A percentile compares a stretch with the other conserved stretches of the same genome.
Conservation (phyloP, 64 coral and sea anemone species). For the Montipora capricornis region DNA sequence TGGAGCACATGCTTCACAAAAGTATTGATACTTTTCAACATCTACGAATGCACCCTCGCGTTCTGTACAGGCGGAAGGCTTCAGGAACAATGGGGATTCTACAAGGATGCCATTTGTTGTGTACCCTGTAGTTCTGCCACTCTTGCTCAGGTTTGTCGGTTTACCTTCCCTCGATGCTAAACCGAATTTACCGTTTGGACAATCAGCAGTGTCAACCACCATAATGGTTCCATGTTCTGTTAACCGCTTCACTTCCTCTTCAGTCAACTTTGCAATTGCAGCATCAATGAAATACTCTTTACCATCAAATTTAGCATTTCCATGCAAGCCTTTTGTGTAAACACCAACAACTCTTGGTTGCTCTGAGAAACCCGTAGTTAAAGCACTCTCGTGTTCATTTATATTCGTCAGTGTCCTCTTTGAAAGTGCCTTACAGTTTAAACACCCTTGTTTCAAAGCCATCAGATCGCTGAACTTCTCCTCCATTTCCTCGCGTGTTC, state of each 20-base stretch:
- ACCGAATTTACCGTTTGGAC: background rate
- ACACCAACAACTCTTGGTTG: background rate
- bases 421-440: background rate
- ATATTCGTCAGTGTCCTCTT: background rate
- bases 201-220: background rate
- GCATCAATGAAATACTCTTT: constrained; percentile 23
- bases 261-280: constrained; percentile 8
- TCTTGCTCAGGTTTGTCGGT: background rate
- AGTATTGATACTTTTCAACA: background rate
- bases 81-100: background rate
- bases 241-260: background rate
- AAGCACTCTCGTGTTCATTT: background rate
- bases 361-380: background rate
- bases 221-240: background rate
- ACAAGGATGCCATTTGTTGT: background rate
- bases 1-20: background rate
- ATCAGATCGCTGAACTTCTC: background rate
- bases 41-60: background rate
- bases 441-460: background rate
- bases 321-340: background rate
- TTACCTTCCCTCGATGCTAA: background rate
- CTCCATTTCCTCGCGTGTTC: rapidly evolving
- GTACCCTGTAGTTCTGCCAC: constrained; percentile 15
- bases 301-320: background rate
- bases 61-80: background rate